Evolutionary conservation across 2,113 vertebrate species (phyloP).

Genomic region (Muscicapa adusta): DNA sequence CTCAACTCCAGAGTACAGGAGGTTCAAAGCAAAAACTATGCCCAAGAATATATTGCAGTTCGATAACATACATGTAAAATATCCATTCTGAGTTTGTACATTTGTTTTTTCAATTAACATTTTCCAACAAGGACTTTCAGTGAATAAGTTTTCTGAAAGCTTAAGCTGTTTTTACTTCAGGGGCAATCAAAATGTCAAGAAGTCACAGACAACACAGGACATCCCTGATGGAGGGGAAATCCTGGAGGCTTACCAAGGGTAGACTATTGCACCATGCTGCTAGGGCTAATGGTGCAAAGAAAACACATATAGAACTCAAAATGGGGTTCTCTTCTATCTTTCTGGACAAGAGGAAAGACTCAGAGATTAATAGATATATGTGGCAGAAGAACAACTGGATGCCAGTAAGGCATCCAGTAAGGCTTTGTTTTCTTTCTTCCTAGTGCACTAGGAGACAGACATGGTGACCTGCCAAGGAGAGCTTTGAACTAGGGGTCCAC

Average conservation of each 20-base stretch:
- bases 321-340: background rate
- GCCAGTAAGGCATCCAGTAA: background rate
- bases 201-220: background rate
- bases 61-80: background rate
- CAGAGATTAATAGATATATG: background rate
- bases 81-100: background rate
- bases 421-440: background rate
- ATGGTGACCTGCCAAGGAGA: background rate
- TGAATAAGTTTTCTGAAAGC: background rate
- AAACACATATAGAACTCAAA: background rate
- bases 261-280: background rate
- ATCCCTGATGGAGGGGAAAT: background rate
- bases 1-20: background rate
- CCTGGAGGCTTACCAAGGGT: background rate
- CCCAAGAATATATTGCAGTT: background rate
- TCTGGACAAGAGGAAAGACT: background rate
- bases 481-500: background rate
- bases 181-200: background rate
- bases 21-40: background rate
- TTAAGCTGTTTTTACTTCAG: background rate
- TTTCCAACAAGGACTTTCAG: background rate
- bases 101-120: background rate
- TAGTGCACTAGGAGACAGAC: background rate
- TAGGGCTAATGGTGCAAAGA: background rate
- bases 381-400: background rate